phyloP scores from a whole-genome alignment of 2,888 invertebrate genomes.

The Odontomyia ornata region DNA sequence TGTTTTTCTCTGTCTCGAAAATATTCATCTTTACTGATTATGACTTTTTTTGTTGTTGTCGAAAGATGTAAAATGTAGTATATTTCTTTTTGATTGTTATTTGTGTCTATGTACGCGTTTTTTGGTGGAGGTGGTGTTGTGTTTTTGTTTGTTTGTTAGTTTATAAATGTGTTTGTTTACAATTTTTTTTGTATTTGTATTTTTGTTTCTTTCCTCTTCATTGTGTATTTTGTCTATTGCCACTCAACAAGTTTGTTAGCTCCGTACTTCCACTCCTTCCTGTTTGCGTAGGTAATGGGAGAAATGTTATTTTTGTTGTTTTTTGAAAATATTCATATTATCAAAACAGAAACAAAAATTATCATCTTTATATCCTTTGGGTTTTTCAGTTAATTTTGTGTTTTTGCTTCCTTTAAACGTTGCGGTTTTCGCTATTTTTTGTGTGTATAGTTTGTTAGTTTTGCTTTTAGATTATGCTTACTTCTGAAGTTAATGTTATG shows the following conservation, averaged over 20 bases:
- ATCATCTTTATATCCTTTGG: neutral
- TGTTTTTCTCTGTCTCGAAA: constrained; percentile 9
- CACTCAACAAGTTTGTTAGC: no score
- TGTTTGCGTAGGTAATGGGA: no score
- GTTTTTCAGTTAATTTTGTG: constrained; percentile 1
- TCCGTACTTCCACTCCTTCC: no score
- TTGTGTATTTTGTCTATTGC: no score
- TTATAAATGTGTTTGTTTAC: constrained; percentile 17
- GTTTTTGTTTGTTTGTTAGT: neutral
- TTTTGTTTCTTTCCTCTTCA: neutral
- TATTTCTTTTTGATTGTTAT: constrained; percentile 13
- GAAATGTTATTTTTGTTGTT: neutral
- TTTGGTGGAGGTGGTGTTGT: neutral
- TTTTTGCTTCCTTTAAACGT: constrained; percentile 11
- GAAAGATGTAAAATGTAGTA: constrained; percentile 7
- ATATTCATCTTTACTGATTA: constrained; percentile 32
- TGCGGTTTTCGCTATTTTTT: constrained; percentile 15
- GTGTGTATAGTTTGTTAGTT: constrained; percentile 40
- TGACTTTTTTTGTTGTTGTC: constrained; percentile 17
- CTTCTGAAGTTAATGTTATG: constrained; percentile 35
- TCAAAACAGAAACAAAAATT: neutral
- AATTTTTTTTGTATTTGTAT: constrained; percentile 4
- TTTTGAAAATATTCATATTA: neutral
- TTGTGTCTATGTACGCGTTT: constrained; percentile 28
- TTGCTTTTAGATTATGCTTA: constrained; percentile 33